phyloP scores from a whole-genome alignment of 2,113 vertebrate species.

The Anolis sagrei region DNA sequence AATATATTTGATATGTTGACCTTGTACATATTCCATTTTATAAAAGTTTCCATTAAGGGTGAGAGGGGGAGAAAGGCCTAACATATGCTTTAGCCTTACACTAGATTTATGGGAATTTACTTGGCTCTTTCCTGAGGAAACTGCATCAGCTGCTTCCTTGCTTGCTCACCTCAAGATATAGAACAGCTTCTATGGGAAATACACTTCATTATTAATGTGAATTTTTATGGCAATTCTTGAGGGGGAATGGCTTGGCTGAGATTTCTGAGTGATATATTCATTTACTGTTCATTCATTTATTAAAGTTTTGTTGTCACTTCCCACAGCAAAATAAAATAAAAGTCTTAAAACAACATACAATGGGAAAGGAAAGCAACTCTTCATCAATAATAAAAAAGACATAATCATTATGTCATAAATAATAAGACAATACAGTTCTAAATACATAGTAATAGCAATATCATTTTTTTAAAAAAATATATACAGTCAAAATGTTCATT shows the following conservation, averaged over 20 bases:
- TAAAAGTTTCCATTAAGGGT: conserved; percentile 63
- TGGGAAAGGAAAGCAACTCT: too few relatives aligned
- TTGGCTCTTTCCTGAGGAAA: conserved; percentile 66
- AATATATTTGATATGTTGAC: not conserved
- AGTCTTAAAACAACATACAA: too few relatives aligned
- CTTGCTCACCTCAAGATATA: conserved; percentile 68
- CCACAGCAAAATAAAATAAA: too few relatives aligned
- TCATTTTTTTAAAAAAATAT: too few relatives aligned
- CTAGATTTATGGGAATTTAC: conserved; percentile 68
- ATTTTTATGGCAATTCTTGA: conserved; percentile 71
- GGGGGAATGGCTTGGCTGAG: conserved; percentile 68
- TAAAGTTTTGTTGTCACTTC: too few relatives aligned
- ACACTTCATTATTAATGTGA: conserved; percentile 74
- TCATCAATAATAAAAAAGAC: too few relatives aligned
- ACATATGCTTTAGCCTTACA: conserved; percentile 65
- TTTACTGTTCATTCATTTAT: too few relatives aligned
- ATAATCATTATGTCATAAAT: too few relatives aligned
- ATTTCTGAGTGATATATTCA: conserved; percentile 68
- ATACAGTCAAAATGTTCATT: too few relatives aligned
- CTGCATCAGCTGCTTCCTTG: conserved; percentile 66
- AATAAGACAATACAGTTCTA: too few relatives aligned
- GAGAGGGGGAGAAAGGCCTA: conserved; percentile 49
- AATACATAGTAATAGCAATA: too few relatives aligned
- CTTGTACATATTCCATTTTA: conserved; percentile 69
- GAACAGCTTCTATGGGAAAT: conserved; percentile 69